A percentile compares a stretch with the other conserved stretches of the same genome.
phyloP scores from a whole-genome alignment of 2,797 vertebrate genomes.

The Hyperoplus lanceolatus region DNA sequence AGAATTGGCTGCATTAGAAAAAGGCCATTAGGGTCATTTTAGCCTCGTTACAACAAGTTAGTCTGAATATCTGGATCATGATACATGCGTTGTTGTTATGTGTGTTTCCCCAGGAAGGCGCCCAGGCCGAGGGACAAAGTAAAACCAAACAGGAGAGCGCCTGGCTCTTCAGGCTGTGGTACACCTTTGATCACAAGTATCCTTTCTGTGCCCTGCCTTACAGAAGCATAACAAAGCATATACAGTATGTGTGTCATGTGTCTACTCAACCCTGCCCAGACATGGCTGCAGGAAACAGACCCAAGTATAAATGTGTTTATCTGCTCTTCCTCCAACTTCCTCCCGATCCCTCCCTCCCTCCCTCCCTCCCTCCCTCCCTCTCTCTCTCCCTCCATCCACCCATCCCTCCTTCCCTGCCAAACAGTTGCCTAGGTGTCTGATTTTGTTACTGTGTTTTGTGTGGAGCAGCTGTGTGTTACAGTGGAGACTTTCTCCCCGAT shows the following conservation, averaged over 20 bases:
- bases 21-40: background rate
- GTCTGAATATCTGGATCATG: background rate
- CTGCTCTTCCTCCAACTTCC: constrained; percentile 18
- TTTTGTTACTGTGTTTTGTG: constrained; percentile 41
- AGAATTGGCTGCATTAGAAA: background rate
- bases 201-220: constrained; percentile 81
- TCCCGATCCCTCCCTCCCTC: constrained; percentile 22
- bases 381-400: no score
- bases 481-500: constrained; percentile 38
- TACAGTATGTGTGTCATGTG: background rate
- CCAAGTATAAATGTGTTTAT: constrained; percentile 22
- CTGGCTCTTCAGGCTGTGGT: constrained; percentile 98
- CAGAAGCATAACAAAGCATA: background rate
- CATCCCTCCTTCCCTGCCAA: constrained; percentile 31
- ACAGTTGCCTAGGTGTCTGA: constrained; percentile 47
- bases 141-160: constrained; percentile 97
- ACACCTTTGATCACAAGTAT: constrained; percentile 99
- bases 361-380: constrained; percentile 25
- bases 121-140: constrained; percentile 86
- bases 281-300: constrained; percentile 15
- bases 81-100: background rate
- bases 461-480: constrained; percentile 53
- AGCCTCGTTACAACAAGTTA: background rate
- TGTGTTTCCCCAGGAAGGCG: constrained; percentile 87
- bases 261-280: background rate